Conservation (phyloP, 2,888 invertebrate genomes). For the Clistopyga incitator region DNA sequence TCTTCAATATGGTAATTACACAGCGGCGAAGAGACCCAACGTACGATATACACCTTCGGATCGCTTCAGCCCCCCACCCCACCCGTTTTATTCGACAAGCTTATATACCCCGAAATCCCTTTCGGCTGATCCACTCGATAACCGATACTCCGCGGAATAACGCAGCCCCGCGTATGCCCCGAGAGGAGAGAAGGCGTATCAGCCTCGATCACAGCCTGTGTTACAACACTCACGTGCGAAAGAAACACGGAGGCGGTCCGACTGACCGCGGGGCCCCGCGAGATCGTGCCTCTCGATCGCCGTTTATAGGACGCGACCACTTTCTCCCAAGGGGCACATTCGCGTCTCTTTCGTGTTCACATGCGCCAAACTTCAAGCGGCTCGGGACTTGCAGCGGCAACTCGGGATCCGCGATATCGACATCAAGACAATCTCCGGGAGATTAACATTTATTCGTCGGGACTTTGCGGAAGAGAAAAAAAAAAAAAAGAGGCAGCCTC, state of each 20-base stretch:
- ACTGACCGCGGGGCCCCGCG: slow-evolving; percentile 58
- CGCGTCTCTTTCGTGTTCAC: slow-evolving; percentile 35
- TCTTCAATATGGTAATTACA: slow-evolving; percentile 11
- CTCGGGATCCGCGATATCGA: too few species aligned
- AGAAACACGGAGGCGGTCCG: slow-evolving; percentile 20
- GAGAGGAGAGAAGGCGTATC: slow-evolving; percentile 52
- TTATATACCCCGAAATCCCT: slow-evolving; percentile 23
- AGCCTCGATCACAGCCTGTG: slow-evolving; percentile 56
- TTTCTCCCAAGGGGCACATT: slow-evolving; percentile 61
- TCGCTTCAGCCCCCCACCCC: background rate
- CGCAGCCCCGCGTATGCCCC: background rate
- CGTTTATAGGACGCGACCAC: slow-evolving; percentile 57
- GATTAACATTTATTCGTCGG: slow-evolving; percentile 59
- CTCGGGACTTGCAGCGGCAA: too few species aligned
- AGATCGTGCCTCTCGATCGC: slow-evolving; percentile 60
- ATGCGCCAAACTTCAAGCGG: background rate
- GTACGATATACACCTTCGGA: slow-evolving; percentile 6
- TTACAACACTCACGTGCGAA: slow-evolving; percentile 48
- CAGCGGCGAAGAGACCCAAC: background rate
- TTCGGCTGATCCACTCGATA: slow-evolving; percentile 56
- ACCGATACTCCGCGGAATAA: slow-evolving; percentile 43
- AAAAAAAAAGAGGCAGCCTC: slow-evolving; percentile 33
- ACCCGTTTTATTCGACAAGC: slow-evolving; percentile 12
- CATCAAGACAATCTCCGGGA: slow-evolving; percentile 34
- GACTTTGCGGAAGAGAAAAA: slow-evolving; percentile 34